Conservation (phyloP, 92 coral and sea anemone genomes). For the Micromussa lordhowensis region DNA sequence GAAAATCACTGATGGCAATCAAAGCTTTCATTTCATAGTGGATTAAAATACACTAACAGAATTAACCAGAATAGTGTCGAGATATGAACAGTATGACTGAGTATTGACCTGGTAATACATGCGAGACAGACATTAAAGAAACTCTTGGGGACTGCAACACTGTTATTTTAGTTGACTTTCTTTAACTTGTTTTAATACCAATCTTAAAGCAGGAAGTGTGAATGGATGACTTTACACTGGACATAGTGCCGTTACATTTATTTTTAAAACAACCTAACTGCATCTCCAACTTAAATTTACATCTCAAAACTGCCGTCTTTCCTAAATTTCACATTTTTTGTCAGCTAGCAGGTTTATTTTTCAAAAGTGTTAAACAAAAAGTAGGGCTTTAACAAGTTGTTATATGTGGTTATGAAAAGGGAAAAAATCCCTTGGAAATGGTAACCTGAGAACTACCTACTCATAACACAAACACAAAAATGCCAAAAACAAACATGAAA, state of each 20-base stretch:
- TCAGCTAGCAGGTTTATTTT: not conserved
- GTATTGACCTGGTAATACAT: not conserved
- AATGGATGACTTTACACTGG: not conserved
- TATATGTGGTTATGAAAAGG: not conserved
- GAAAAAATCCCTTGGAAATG: not conserved
- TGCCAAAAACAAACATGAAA: constrained; percentile 45
- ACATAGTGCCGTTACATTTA: not conserved
- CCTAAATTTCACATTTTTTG: not conserved
- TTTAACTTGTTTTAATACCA: not conserved
- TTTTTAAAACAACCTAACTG: not conserved
- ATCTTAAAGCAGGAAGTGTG: not conserved
- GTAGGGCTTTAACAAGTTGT: not conserved
- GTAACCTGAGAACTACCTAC: not conserved
- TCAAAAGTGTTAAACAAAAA: not conserved
- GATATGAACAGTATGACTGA: not conserved
- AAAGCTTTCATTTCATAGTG: not conserved
- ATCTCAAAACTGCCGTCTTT: not conserved
- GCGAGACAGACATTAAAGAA: not conserved
- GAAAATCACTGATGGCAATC: not conserved
- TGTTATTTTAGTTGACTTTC: not conserved
- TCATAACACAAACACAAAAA: not conserved
- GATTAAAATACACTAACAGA: not conserved
- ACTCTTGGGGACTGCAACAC: not conserved
- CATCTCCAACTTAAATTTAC: not conserved
- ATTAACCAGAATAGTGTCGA: not conserved